Evolutionary conservation across 1,140 invertebrate genomes (phyloP), one percentile per base, ranked within the genome.

Genomic region (Stratiolaelaps scimitus): DNA sequence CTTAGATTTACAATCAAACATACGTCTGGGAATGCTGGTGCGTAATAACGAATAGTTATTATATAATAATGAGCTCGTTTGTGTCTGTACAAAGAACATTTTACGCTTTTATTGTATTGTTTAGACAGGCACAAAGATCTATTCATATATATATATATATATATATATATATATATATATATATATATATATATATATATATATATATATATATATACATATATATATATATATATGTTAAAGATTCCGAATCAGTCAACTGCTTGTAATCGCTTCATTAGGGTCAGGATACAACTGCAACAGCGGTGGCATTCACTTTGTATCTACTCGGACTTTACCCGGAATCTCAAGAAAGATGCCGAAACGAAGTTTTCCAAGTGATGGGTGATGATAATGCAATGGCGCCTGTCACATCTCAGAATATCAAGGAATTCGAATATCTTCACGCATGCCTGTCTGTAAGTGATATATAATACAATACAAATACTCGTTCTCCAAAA

Each of bases 251-350:
- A 4, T 48, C 28, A 19, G 19, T 48, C 4, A 28, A 48, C 4
- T 23, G 4, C 20, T 48, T 28, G 4, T 23, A 4, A 28, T 48
- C 15, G 7, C 28, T 28, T 4, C 15, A 7, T 28, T 26, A 48
- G 47, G 47, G 47, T 15, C 47, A 48, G 28, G 47, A 48, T 48
- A 48, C 47, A 15, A 48, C 47, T 6, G 47, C 47, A 15, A 48
- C 47, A 19, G 28, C 4, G 19, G 7, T 48, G 47, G 4, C 47
- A 4, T 48, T 19, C 19, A 15, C 15, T 4, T 7, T 48, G 47
- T 48, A 23, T 15, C 47, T 48, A 26, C 47, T 48, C 4, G 47
- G 47, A 23, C 47, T 23, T 26, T 23, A 15, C 15, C 4, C 47
- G 4, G 47, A 48, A 7, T 7, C 28, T 48, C 47, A 48, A 15